Conservation (phyloP, 2,888 invertebrate genomes). For the Megastigmus dorsalis region DNA sequence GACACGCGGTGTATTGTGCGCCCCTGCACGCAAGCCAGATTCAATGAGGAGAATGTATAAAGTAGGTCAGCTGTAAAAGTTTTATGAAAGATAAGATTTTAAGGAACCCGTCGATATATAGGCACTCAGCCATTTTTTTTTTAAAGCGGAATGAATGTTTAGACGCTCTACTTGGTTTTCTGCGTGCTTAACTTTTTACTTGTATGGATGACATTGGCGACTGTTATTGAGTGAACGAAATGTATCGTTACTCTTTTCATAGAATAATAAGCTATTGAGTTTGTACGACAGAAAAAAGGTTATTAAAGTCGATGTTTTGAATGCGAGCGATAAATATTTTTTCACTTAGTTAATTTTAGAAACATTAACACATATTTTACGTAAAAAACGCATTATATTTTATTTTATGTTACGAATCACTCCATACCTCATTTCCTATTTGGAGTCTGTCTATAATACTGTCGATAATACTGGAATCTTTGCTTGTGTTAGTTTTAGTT, state of each 20-base stretch:
- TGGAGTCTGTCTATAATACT: slow-evolving; percentile 79
- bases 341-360: too few relatives aligned
- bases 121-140: too few relatives aligned
- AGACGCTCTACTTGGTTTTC: not conserved
- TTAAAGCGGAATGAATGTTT: slow-evolving; percentile 16
- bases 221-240: too few relatives aligned
- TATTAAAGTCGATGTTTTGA: too few relatives aligned
- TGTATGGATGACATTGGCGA: too few relatives aligned
- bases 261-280: too few relatives aligned
- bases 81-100: slow-evolving; percentile 29
- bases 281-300: too few relatives aligned
- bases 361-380: too few relatives aligned
- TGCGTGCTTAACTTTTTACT: not conserved
- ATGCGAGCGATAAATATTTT: too few relatives aligned
- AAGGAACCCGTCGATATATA: slow-evolving; percentile 1
- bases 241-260: too few relatives aligned
- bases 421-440: slow-evolving; percentile 86
- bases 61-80: slow-evolving; percentile 31
- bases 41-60: not conserved
- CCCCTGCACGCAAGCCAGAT: not conserved
- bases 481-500: slow-evolving; percentile 80
- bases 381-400: too few relatives aligned
- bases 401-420: too few relatives aligned
- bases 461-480: slow-evolving; percentile 82
- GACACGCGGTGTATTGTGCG: not conserved